These are phyloP conservation scores for Chloroceryle amazona DNA, from an alignment of 2,797 vertebrate species.

Conservation along the genomic window DNA sequence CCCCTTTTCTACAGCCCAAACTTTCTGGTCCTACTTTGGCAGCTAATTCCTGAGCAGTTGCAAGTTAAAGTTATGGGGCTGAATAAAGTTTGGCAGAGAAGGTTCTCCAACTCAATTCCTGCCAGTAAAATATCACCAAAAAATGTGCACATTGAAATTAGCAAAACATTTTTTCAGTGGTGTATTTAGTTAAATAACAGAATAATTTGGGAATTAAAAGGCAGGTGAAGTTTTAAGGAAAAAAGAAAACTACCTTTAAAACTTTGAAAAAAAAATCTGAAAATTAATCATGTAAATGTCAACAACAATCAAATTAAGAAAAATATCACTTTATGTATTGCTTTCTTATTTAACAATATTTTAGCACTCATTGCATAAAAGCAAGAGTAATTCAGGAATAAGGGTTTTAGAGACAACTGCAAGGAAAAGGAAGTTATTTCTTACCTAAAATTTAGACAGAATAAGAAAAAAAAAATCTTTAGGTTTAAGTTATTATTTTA, in stretches of 20 bases:
- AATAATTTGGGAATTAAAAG: neutral
- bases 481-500: neutral
- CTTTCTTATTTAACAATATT: neutral
- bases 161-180: neutral
- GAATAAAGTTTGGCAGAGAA: neutral
- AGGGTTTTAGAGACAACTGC: neutral
- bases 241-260: neutral
- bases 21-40: neutral
- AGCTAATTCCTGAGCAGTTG: neutral
- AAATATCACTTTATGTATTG: neutral
- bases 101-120: neutral
- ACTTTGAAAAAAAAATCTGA: neutral
- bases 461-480: neutral
- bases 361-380: neutral
- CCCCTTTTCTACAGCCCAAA: neutral
- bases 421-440: neutral
- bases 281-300: neutral
- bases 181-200: neutral
- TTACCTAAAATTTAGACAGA: neutral
- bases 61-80: neutral
- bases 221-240: neutral
- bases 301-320: neutral
- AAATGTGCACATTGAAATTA: neutral
- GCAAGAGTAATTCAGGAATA: neutral
- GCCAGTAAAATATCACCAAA: neutral